A percentile compares a stretch with the other conserved stretches of the same genome.
Conservation (phyloP, 2,797 vertebrate genomes). For the Eurystomus glaucurus region DNA sequence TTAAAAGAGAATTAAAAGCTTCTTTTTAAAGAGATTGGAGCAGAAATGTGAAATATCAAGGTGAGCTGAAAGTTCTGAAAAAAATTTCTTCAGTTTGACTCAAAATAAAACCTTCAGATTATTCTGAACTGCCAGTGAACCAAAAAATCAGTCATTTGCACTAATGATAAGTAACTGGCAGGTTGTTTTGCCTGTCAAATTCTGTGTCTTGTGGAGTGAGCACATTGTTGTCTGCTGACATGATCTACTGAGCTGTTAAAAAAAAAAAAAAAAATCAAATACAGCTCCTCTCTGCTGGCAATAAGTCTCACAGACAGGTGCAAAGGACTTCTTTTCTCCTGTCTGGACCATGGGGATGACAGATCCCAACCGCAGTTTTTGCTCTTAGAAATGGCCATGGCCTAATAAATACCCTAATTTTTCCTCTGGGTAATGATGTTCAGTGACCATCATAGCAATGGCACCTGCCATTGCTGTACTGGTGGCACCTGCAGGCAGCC, state of each 20-base stretch:
- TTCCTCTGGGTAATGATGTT: background rate
- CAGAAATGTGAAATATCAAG: slow-evolving; percentile 46
- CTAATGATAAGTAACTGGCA: slow-evolving; percentile 78
- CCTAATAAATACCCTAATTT: background rate
- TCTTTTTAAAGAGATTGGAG: background rate
- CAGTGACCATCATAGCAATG: background rate
- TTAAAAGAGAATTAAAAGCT: background rate
- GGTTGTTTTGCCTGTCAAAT: slow-evolving; percentile 79
- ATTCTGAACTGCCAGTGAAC: slow-evolving; percentile 72
- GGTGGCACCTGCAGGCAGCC: background rate
- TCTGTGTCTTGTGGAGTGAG: slow-evolving; percentile 76
- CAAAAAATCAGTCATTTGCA: slow-evolving; percentile 75
- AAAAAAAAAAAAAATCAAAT: slow-evolving; percentile 10
- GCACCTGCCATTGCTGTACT: too few relatives aligned
- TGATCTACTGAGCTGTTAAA: slow-evolving; percentile 58
- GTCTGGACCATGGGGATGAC: background rate
- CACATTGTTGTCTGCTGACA: slow-evolving; percentile 76
- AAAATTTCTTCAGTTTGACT: slow-evolving; percentile 53
- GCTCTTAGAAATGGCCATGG: background rate
- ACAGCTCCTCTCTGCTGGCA: slow-evolving; percentile 9
- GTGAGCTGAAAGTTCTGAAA: slow-evolving; percentile 55
- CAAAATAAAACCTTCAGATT: slow-evolving; percentile 73
- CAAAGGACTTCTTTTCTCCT: background rate
- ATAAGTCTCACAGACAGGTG: background rate
- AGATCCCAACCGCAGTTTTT: background rate